Base-by-base conservation (phyloP, 2,888 invertebrate species). In the Heliconius aoede region DNA sequence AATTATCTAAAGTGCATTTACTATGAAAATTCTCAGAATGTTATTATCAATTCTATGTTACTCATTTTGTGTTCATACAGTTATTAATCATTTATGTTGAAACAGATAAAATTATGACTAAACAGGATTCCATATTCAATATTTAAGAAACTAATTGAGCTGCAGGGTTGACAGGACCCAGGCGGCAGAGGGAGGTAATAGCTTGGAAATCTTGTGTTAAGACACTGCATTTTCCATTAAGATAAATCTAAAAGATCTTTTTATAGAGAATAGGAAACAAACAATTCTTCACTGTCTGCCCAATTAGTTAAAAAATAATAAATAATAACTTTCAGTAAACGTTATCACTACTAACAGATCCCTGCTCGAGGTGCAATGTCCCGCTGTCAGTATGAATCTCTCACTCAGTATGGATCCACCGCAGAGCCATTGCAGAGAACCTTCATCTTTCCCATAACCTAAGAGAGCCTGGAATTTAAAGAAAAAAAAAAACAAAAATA, bases 391-490 rank as follows among this genome's bases (percentile, higher is more conserved):
- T 0, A 90, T 84, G 79, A 84, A 90, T 9, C 82, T 77, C 36
- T 90, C 89, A 68, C 89, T 90, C 71, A 90, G 83, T 9, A 90
- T 72, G 0, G 87, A 77, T 0, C 90, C 90, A 0, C 88, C 89
- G 73, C 90, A 90, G 0, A 83, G 80, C 87, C 88, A 90, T 15
- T 83, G 74, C 0, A 80, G 76, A 0, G 82, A 76, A 1, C 74
- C 51, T 0, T 73, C 69, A 0, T 82, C 78, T 3, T 80, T 78
- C 0, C 87, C 89, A 61, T 83, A 89, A 0, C 89, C 89, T 0
- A 90, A 80, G 3, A 89, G 80, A 0, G 82, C 89, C 90, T 90
- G 79, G 9, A 74, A 74, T 13, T 15, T n/a, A n/a, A n/a, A n/a
- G n/a, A n/a, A 26, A 24, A 68, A 55, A 21, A 30, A n/a, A 51